Evolutionary conservation across 2,113 vertebrate genomes (phyloP), one percentile per base, ranked within the genome.

Genomic region (Pionites leucogaster): DNA sequence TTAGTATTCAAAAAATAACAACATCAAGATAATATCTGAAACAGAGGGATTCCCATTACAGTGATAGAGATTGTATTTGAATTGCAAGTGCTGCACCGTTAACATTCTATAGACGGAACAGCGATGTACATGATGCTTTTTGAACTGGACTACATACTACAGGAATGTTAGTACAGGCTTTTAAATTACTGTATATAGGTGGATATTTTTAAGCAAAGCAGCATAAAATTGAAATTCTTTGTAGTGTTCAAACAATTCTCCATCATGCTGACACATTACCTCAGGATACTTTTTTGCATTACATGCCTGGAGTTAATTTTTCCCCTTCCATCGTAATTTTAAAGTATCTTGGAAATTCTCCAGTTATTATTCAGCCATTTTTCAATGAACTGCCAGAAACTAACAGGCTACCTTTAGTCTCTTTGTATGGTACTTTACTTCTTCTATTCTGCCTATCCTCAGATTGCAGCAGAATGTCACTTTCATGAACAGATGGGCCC

Each of bases 121-220:
- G 31, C 5, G 3, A 20, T 57, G 23, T 62, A 52, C 78, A 87
- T 62, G 0, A 71, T n/a, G 65, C 50, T 72, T 94, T 97, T 84
- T 79, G 57, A 86, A 85, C 13, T 55, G 92, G 82, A 81, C 84
- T 96, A 50, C 55, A 39, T 82, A 90, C 75, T 92, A 89, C 92
- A 96, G 50, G 18, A 88, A 39, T 27, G 68, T 92, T 95, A 95
- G 88, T 94, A 96, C 29, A 92, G 75, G 95, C 95, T 97, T 96
- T 97, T 95, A 95, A 95, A 83, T 96, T 96, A 86, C 72, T 95
- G 70, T 95, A 71, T 72, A 88, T 82, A 85, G 27, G 9, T 89
- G 68, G 71, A 71, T 78, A 88, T 88, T 97, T 95, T 91, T 82
- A 96, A 93, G 86, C 49, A 79, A 84, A 91, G 23, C 47, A 76